Evolutionary conservation across 2,113 vertebrate genomes (phyloP).

Genomic region (Sialia sialis): DNA sequence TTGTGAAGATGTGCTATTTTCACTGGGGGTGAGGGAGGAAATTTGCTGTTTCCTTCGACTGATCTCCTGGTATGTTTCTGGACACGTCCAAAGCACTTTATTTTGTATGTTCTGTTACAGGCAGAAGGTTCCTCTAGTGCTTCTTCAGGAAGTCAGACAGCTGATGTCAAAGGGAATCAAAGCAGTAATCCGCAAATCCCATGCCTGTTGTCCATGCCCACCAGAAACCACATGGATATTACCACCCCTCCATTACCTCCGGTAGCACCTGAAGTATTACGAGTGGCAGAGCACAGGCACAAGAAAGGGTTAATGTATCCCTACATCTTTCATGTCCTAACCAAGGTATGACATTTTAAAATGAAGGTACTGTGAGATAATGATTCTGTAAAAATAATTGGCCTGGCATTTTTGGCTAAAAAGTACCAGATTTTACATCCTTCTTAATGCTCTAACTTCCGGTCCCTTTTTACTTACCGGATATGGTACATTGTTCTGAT

Average conservation of each 20-base stretch:
- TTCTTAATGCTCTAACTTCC: neutral
- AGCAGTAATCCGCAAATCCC: constrained; percentile 84
- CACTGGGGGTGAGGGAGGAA: neutral
- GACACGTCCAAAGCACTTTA: neutral
- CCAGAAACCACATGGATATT: constrained; percentile 97
- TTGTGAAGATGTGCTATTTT: neutral
- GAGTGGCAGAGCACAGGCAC: constrained; percentile 94
- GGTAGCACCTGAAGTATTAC: constrained; percentile 90
- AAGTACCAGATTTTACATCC: neutral
- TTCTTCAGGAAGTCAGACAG: constrained; percentile 76
- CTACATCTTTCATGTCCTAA: constrained; percentile 93
- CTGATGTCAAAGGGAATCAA: constrained; percentile 78
- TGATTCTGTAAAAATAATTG: neutral
- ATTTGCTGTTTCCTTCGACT: neutral
- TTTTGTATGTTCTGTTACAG: constrained; percentile 64
- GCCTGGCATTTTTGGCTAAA: neutral
- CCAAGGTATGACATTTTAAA: constrained; percentile 78
- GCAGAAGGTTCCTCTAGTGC: constrained; percentile 79
- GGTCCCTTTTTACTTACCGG: neutral
- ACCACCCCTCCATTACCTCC: constrained; percentile 90
- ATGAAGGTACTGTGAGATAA: neutral
- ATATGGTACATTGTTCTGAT: neutral
- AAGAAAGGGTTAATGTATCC: constrained; percentile 96
- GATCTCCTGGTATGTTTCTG: neutral
- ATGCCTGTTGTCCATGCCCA: constrained; percentile 93